Evolutionary conservation across 2,113 vertebrate species (phyloP).

Genomic region (Neogobius melanostomus): DNA sequence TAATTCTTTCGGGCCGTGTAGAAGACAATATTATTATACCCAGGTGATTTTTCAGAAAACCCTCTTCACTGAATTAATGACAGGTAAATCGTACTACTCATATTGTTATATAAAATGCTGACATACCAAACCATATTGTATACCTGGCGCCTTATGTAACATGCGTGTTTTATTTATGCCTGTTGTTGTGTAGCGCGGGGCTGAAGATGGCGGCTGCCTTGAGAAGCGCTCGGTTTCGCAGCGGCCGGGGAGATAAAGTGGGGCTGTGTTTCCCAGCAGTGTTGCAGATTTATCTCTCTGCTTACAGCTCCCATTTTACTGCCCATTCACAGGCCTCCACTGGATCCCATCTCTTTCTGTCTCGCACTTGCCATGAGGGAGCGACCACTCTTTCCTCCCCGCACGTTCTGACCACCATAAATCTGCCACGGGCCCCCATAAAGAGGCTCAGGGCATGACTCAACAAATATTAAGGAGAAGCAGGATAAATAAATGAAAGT

Average conservation of each 20-base stretch:
- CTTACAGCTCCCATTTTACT: constrained; percentile 66
- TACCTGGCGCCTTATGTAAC: constrained; percentile 38
- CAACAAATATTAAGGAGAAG: constrained; percentile 71
- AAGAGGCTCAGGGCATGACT: constrained; percentile 70
- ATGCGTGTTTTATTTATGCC: constrained; percentile 55
- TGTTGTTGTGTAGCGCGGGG: constrained; percentile 17
- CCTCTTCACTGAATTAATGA: no score
- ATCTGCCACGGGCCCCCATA: constrained; percentile 64
- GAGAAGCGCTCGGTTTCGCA: constrained; percentile 33
- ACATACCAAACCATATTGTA: neutral
- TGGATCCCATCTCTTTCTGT: constrained; percentile 29
- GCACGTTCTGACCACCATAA: constrained; percentile 51
- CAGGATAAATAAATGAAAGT: constrained; percentile 63
- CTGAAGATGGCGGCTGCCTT: constrained; percentile 22
- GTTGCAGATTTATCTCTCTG: constrained; percentile 73
- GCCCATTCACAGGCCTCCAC: constrained; percentile 45
- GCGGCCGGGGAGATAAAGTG: constrained; percentile 62
- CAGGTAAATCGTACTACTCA: neutral
- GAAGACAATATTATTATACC: no score
- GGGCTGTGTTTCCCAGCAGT: constrained; percentile 58
- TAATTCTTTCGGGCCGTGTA: no score
- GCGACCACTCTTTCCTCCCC: constrained; percentile 28
- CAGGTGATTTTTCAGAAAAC: no score
- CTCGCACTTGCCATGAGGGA: constrained; percentile 44
- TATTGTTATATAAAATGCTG: neutral